Percentiles rank a stretch among this genome's conserved stretches.
These are phyloP conservation scores for Lasioglossum zephyrum DNA, from an alignment of 2,888 invertebrate genomes.

Conservation along the genomic window DNA sequence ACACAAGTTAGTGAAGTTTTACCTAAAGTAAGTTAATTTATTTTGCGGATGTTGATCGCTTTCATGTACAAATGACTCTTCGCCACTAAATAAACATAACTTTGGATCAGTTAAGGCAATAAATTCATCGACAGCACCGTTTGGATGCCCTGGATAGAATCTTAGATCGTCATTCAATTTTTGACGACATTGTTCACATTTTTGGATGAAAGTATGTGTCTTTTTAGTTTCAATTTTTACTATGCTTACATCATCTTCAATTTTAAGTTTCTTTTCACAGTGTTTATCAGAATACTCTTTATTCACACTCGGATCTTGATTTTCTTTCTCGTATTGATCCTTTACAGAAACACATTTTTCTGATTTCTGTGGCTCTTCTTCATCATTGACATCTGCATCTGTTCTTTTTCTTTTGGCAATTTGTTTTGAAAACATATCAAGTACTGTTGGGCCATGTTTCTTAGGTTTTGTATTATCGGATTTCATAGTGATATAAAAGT, in stretches of 20 bases:
- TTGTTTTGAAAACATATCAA: slow-evolving; percentile 50
- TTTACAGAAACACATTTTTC: background rate
- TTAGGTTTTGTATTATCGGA: slow-evolving; percentile 3
- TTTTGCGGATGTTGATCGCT: slow-evolving; percentile 87
- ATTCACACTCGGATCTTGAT: slow-evolving; percentile 26
- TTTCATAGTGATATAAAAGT: slow-evolving; percentile 7
- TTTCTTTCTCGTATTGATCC: slow-evolving; percentile 46
- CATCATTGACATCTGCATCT: background rate
- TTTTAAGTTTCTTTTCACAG: slow-evolving; percentile 61
- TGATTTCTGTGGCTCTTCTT: background rate
- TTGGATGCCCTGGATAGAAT: slow-evolving; percentile 91
- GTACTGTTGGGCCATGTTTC: slow-evolving; percentile 23
- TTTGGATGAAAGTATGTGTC: slow-evolving; percentile 53
- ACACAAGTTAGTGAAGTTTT: background rate
- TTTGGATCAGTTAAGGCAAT: slow-evolving; percentile 91
- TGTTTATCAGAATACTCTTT: slow-evolving; percentile 27
- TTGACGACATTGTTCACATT: slow-evolving; percentile 85
- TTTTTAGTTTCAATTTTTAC: slow-evolving; percentile 49
- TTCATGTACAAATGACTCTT: slow-evolving; percentile 85
- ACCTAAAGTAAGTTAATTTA: slow-evolving; percentile 85
- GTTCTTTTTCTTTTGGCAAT: slow-evolving; percentile 28
- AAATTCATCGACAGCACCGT: slow-evolving; percentile 91
- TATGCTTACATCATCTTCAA: slow-evolving; percentile 18
- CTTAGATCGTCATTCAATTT: slow-evolving; percentile 84
- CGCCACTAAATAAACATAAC: slow-evolving; percentile 89